Evolutionary conservation across 1,140 invertebrate genomes (phyloP).

Genomic region (Scaptomyza hsui): DNA sequence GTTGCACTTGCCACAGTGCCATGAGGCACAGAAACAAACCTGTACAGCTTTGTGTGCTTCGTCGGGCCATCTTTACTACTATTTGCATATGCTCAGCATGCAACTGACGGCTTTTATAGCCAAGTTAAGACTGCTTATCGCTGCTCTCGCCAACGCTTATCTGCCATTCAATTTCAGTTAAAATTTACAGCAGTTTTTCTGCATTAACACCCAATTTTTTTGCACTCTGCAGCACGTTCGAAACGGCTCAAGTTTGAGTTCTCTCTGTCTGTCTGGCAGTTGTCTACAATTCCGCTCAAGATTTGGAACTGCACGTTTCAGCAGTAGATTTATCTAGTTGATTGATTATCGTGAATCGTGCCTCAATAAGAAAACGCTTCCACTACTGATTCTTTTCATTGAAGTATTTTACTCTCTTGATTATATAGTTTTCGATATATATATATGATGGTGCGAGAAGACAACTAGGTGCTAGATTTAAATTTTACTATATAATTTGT

Average conservation of each 20-base stretch:
- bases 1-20: background rate
- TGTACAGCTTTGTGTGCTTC: slow-evolving; percentile 23
- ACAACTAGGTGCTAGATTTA: slow-evolving; percentile 65
- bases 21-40: slow-evolving; percentile 16
- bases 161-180: background rate
- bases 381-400: slow-evolving; percentile 15
- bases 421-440: slow-evolving; percentile 28
- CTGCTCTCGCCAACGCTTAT: slow-evolving; percentile 12
- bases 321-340: slow-evolving; percentile 10
- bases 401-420: slow-evolving; percentile 33
- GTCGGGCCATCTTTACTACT: slow-evolving; percentile 19
- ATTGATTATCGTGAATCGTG: slow-evolving; percentile 38
- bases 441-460: slow-evolving; percentile 49
- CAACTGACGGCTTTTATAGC: slow-evolving; percentile 38
- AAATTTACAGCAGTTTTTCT: background rate
- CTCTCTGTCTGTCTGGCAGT: slow-evolving; percentile 25
- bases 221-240: slow-evolving; percentile 27
- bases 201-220: slow-evolving; percentile 6
- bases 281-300: slow-evolving; percentile 48
- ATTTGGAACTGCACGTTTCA: slow-evolving; percentile 9
- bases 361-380: slow-evolving; percentile 33
- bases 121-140: slow-evolving; percentile 21
- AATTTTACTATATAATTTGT: slow-evolving; percentile 38
- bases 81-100: slow-evolving; percentile 16
- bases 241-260: slow-evolving; percentile 23